Percentiles rank a stretch among this genome's conserved stretches.
Evolutionary conservation across 1,140 invertebrate genomes (phyloP).

Genomic region (Laupala kohalensis): DNA sequence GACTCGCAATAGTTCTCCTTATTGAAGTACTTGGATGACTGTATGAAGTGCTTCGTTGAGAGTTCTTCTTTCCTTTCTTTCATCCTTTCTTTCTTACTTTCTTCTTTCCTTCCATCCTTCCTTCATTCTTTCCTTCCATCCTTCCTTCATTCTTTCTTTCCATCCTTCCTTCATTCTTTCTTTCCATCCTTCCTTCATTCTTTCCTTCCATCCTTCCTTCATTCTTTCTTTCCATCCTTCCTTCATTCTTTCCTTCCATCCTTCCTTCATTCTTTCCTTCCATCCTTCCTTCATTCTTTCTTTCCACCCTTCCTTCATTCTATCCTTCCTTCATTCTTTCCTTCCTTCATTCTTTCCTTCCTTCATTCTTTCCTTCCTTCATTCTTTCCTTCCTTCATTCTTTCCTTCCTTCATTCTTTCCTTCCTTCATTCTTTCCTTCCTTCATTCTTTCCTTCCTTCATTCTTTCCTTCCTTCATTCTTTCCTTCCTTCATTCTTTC

Average conservation of each 20-base stretch:
- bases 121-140: neutral
- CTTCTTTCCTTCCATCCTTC: no score
- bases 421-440: neutral
- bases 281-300: neutral
- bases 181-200: neutral
- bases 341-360: neutral
- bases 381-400: neutral
- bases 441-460: neutral
- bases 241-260: neutral
- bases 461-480: no score
- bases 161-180: neutral
- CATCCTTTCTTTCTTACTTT: no score
- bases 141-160: neutral
- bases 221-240: neutral
- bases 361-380: neutral
- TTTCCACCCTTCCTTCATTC: neutral
- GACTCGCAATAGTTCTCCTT: no score
- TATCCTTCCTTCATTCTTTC: neutral
- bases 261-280: neutral
- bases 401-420: neutral
- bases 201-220: neutral
- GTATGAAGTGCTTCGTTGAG: no score
- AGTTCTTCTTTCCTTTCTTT: no score
- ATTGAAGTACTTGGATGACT: no score
- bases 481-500: neutral